Base-by-base conservation (phyloP, 1,140 invertebrate genomes). In the Daktulosphaira vitifoliae region DNA sequence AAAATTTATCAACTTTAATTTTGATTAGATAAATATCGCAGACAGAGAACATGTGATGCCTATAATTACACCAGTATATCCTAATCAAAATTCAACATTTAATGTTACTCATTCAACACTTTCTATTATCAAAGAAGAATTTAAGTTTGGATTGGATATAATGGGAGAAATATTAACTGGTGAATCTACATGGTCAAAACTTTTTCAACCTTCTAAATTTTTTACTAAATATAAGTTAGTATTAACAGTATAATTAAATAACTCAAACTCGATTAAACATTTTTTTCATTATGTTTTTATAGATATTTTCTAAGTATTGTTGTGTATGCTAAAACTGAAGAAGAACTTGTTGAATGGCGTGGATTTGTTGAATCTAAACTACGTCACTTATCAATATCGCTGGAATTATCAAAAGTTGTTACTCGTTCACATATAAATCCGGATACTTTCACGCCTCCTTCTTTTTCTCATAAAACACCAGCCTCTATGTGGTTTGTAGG, bases 41-140 rank as follows among this genome's bases (percentile, higher is more conserved):
- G 93, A 96, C 76, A 79, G 92, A 42, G 96, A 88, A 78, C 97
- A 99, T 79, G 75, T 98, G 66, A 99, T 99, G 96, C 97, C 97
- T 0, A 99, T 99, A 68, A 99, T 99, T 65, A 99, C 97, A 0
- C 97, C 97, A 2, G 94, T 93, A 3, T 99, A 98, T 79, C 97
- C 97, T 7, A 94, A 98, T 76, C 96, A 99, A 78, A 99, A 99
- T 79, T 98, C 94, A 2, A 99, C 97, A 8, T 98, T 96, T 73
- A 99, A 99, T 72, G 96, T 98, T 1, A 96, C 93, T 0, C 81
- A 83, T 13, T 97, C 94, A 2, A 98, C 95, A 0, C 78, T 89
- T 71, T 86, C 86, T 11, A 89, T 99, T 66, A 97, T 99, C 78
- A 86, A 90, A 74, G 89, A 94, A 67, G 92, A 95, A 73, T 96